Conservation (phyloP, 2,888 invertebrate species). For the Harpalus rubripes region DNA sequence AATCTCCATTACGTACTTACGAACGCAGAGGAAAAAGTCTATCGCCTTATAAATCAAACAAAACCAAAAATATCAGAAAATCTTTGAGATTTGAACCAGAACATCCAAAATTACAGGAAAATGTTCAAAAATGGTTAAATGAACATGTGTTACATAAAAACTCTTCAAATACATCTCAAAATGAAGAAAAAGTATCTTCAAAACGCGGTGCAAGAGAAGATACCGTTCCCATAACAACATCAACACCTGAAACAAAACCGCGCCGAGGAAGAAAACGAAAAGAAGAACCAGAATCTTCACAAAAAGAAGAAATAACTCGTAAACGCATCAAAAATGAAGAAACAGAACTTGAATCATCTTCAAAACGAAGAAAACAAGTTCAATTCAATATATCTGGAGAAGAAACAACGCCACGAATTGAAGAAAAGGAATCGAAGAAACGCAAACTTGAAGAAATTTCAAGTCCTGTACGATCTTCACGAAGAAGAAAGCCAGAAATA, state of each 20-base stretch:
- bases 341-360: slow-evolving; percentile 84
- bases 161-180: slow-evolving; percentile 31
- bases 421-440: background rate
- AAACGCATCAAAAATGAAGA: slow-evolving; percentile 86
- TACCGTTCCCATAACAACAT: background rate
- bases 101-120: background rate
- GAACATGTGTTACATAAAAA: slow-evolving; percentile 65
- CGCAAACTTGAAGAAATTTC: background rate
- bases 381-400: slow-evolving; percentile 76
- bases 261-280: slow-evolving; percentile 72
- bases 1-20: slow-evolving; percentile 37
- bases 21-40: slow-evolving; percentile 55
- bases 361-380: slow-evolving; percentile 79
- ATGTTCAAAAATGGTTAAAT: slow-evolving; percentile 57
- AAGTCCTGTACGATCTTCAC: background rate
- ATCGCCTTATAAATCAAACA: slow-evolving; percentile 24
- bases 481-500: background rate
- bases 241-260: slow-evolving; percentile 71
- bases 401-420: slow-evolving; percentile 69
- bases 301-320: slow-evolving; percentile 55
- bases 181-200: slow-evolving; percentile 38
- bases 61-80: slow-evolving; percentile 16
- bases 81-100: slow-evolving; percentile 4
- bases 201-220: slow-evolving; percentile 11
- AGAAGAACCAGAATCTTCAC: slow-evolving; percentile 79